A percentile compares a stretch with the other conserved stretches of the same genome.
phyloP scores from a whole-genome alignment of 2,888 invertebrate species.

The Limnephilus auricula region DNA sequence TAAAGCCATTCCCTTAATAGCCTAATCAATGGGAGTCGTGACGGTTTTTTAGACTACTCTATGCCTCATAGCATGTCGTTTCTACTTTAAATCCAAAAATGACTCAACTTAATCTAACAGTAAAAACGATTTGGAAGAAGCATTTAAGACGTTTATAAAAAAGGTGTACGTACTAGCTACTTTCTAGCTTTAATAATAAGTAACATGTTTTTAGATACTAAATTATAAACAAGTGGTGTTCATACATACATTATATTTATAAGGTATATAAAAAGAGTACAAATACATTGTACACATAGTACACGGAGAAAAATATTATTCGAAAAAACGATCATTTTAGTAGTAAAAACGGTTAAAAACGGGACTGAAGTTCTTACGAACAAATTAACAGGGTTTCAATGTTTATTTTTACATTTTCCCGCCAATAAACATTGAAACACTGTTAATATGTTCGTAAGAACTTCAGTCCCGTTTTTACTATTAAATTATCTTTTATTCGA shows the following conservation, averaged over 20 bases:
- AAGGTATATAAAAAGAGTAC: too few species aligned
- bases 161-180: neutral
- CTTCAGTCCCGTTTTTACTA: too few species aligned
- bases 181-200: neutral
- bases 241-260: neutral
- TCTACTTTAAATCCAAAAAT: neutral
- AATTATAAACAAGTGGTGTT: neutral
- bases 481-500: too few species aligned
- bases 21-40: conserved; percentile 40
- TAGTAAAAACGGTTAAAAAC: too few species aligned
- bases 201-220: neutral
- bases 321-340: too few species aligned
- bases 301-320: too few species aligned
- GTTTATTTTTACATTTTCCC: too few species aligned
- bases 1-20: conserved; percentile 22
- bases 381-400: too few species aligned
- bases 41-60: conserved; percentile 15
- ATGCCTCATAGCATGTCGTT: neutral
- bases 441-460: too few species aligned
- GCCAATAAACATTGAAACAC: too few species aligned
- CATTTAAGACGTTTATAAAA: neutral
- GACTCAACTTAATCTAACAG: neutral
- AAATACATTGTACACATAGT: too few species aligned
- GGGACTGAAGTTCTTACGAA: too few species aligned
- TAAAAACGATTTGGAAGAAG: neutral